phyloP scores from a whole-genome alignment of 2,888 invertebrate genomes.

The Patella depressa region DNA sequence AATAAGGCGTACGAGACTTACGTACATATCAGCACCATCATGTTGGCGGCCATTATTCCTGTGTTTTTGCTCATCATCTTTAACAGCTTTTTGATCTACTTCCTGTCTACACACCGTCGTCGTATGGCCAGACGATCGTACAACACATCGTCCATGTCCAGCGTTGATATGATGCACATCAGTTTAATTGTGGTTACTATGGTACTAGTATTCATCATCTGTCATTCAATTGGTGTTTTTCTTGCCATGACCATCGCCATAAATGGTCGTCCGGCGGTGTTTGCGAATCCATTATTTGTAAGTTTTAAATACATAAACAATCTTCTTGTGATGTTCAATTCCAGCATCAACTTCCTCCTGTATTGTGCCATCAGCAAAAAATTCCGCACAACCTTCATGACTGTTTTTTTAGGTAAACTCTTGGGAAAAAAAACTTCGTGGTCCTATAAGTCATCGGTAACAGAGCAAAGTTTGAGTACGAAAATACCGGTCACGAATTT shows the following conservation, averaged over 20 bases:
- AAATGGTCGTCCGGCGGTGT: constrained; percentile 35
- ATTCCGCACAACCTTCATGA: constrained; percentile 40
- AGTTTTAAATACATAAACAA: constrained; percentile 42
- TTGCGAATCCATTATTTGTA: constrained; percentile 26
- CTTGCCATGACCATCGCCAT: constrained; percentile 43
- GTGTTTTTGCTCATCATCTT: constrained; percentile 40
- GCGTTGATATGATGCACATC: constrained; percentile 45
- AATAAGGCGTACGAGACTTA: constrained; percentile 39
- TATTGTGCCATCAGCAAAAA: constrained; percentile 48
- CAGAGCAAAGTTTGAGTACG: constrained; percentile 16
- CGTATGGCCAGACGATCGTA: constrained; percentile 33
- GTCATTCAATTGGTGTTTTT: constrained; percentile 44
- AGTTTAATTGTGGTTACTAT: constrained; percentile 43
- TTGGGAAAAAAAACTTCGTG: constrained; percentile 33
- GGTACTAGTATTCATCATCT: constrained; percentile 44
- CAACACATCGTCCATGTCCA: constrained; percentile 25
- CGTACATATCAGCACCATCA: constrained; percentile 42
- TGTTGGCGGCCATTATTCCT: constrained; percentile 42
- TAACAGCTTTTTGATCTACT: constrained; percentile 46
- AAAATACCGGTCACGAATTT: constrained; percentile 17
- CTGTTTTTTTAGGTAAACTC: constrained; percentile 32
- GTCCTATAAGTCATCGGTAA: constrained; percentile 28
- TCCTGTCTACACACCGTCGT: constrained; percentile 39
- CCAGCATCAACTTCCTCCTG: constrained; percentile 47
- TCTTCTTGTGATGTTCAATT: constrained; percentile 43